Evolutionary conservation across 2,797 vertebrate genomes (phyloP).

Genomic region (Esox lucius): DNA sequence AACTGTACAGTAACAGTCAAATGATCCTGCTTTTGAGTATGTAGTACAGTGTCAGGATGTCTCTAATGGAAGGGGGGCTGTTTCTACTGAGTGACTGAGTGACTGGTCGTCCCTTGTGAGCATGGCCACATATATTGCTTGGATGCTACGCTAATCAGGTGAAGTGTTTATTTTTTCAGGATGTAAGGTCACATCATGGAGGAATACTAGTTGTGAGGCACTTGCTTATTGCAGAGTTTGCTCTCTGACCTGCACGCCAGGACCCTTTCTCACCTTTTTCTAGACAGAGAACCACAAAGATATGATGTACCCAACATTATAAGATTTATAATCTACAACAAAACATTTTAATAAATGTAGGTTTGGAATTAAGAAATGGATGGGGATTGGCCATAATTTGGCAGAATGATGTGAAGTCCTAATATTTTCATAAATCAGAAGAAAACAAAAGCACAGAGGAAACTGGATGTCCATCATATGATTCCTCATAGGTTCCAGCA

Average conservation of each 20-base stretch:
- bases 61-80: constrained; percentile 1
- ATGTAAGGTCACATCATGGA: constrained; percentile 6
- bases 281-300: neutral
- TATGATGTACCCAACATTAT: neutral
- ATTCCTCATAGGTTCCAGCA: neutral
- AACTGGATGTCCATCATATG: neutral
- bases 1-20: constrained; percentile 11
- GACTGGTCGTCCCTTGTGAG: neutral
- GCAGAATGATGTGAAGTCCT: neutral
- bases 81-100: constrained; percentile 3
- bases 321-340: neutral
- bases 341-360: neutral
- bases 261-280: neutral
- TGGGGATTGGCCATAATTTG: too few species aligned
- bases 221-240: constrained; percentile 5
- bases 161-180: neutral
- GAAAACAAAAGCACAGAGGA: neutral
- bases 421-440: neutral
- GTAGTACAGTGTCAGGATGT: neutral
- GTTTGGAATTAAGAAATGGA: neutral
- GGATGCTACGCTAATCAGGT: neutral
- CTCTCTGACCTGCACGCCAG: neutral
- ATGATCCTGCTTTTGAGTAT: neutral
- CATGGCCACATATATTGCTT: neutral
- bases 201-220: constrained; percentile 8